Base-by-base conservation (phyloP, 2,113 vertebrate genomes). In the Pantherophis guttatus region DNA sequence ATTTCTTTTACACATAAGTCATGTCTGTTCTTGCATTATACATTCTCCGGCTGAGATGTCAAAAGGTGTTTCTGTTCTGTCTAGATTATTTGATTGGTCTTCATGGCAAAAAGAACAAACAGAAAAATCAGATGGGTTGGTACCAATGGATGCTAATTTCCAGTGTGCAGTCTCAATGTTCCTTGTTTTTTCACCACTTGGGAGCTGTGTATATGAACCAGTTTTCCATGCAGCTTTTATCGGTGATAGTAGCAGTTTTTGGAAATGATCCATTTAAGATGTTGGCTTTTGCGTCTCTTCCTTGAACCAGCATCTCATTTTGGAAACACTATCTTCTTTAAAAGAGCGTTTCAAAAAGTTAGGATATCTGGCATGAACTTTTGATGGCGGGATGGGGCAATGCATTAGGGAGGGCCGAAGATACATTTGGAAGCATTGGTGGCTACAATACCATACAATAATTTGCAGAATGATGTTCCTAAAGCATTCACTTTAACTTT, bases 401-500 rank as follows among this genome's bases (percentile, higher is more conserved):
- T 93, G 62, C 65, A 85, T 55, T 57, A 39, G 90, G 24, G 81
- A 92, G 70, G 91, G 11, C 39, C 87, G 50, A 62, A 94, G n/a
- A 92, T 87, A 50, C 87, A 91, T 91, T 93, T 91, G 92, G 62
- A 88, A 53, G 59, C 12, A 89, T 95, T 95, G 95, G 23, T 91
- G 87, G 93, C 91, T 33, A 13, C 26, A 92, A 75, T 52, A 44
- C 17, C 21, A 17, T 21, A 90, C 90, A 90, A 75, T 85, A 95
- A 87, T 88, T 90, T 81, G 91, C 52, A 95, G 24, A 54, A 4
- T 85, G 93, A 94, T 93, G 95, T 94, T 95, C 93, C 24, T 91
- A 26, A 10, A 86, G 44, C 91, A 90, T 95, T 91, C 90, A 65
- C 57, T 96, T 95, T 96, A 94, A 33, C 6, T 81, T 91, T 81